Conservation (phyloP, 2,797 vertebrate species). For the Manis pentadactyla region DNA sequence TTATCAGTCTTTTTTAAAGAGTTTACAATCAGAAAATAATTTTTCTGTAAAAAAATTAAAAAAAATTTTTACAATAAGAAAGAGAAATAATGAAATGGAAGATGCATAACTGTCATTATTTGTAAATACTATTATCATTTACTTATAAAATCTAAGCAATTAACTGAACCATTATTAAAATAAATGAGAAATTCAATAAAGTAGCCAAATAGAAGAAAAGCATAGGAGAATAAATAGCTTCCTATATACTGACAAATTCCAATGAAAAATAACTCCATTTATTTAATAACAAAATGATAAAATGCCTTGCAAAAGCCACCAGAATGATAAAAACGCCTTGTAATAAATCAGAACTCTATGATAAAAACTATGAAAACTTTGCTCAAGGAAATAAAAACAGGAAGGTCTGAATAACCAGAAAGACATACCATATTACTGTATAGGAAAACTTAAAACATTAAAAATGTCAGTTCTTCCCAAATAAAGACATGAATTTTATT, state of each 20-base stretch:
- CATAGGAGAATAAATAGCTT: constrained; percentile 52
- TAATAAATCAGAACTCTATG: background rate
- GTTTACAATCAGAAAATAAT: background rate
- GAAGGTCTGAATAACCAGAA: background rate
- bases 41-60: too few relatives aligned
- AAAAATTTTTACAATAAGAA: background rate
- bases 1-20: constrained; percentile 22
- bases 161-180: constrained; percentile 47
- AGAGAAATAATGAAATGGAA: background rate
- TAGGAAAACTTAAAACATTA: background rate
- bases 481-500: background rate
- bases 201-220: constrained; percentile 34
- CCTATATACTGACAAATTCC: constrained; percentile 1
- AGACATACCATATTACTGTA: background rate
- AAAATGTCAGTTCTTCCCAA: background rate
- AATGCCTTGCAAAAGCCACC: background rate
- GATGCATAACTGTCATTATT: background rate
- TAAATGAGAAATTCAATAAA: constrained; percentile 52
- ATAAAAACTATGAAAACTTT: constrained; percentile 37
- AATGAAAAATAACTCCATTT: constrained; percentile 45
- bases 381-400: background rate
- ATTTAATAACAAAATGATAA: constrained; percentile 48
- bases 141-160: constrained; percentile 51
- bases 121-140: background rate
- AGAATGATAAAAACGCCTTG: constrained; percentile 9